phyloP scores from a whole-genome alignment of 2,797 vertebrate genomes.

The Cirrhinus mrigala region DNA sequence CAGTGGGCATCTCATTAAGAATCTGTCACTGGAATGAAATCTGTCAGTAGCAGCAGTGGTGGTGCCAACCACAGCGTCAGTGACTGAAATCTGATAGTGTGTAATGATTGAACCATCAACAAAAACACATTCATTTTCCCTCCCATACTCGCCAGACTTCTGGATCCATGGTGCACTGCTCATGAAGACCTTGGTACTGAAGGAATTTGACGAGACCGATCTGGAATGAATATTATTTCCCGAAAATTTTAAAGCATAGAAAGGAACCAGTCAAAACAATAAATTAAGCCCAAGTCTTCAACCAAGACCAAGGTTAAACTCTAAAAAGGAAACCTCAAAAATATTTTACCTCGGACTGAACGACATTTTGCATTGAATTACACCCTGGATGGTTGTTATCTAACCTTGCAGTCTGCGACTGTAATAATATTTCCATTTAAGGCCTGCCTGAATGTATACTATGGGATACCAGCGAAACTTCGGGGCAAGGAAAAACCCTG shows the following conservation, averaged over 20 bases:
- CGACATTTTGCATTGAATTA: conserved; percentile 73
- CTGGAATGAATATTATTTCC: conserved; percentile 73
- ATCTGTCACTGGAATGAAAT: conserved; percentile 52
- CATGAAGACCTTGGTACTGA: conserved; percentile 67
- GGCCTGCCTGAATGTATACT: conserved; percentile 74
- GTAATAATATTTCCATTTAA: conserved; percentile 81
- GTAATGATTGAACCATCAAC: conserved; percentile 60
- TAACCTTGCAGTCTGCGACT: conserved; percentile 70
- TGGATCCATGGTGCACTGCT: conserved; percentile 61
- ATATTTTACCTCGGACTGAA: conserved; percentile 72
- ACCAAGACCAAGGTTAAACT: conserved; percentile 72
- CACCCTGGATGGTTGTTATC: conserved; percentile 73
- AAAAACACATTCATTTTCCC: conserved; percentile 64
- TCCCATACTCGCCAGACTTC: conserved; percentile 59
- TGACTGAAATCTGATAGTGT: conserved; percentile 50
- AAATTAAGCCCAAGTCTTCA: conserved; percentile 72
- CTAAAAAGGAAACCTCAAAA: conserved; percentile 78
- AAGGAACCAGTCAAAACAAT: conserved; percentile 77
- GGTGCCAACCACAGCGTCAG: conserved; percentile 44
- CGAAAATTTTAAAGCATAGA: conserved; percentile 66
- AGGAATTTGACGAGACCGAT: conserved; percentile 70
- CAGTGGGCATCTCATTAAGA: conserved; percentile 63
- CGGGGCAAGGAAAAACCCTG: conserved; percentile 66
- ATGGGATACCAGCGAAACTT: conserved; percentile 59
- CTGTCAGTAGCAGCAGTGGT: conserved; percentile 49